These are phyloP conservation scores for Gallinago paraguaiae DNA, from an alignment of 2,113 vertebrate species.

Conservation along the genomic window DNA sequence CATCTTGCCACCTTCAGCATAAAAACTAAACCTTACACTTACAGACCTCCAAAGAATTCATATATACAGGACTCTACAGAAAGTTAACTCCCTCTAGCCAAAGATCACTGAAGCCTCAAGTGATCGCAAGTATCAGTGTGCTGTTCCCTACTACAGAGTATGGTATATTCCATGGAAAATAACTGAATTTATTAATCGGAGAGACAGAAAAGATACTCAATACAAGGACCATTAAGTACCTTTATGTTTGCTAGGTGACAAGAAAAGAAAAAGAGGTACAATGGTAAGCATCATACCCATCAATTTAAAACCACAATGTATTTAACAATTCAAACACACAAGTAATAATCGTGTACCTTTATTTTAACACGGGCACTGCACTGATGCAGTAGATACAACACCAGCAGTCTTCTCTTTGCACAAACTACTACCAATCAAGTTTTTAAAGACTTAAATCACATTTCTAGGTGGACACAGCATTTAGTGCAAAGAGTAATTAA, in stretches of 20 bases:
- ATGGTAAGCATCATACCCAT: background rate
- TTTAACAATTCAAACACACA: conserved; percentile 4
- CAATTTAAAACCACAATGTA: background rate
- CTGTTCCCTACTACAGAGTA: background rate
- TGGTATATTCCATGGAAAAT: background rate
- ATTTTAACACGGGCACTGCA: conserved; percentile 57
- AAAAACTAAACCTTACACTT: background rate
- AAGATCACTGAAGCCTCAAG: background rate
- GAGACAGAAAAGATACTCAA: background rate
- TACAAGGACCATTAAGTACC: background rate
- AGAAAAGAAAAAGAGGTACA: background rate
- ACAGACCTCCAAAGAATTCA: background rate
- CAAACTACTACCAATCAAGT: conserved; percentile 35
- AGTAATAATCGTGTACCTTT: conserved; percentile 53
- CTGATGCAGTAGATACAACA: conserved; percentile 26
- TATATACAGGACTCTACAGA: background rate
- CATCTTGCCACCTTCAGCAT: background rate
- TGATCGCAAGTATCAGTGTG: background rate
- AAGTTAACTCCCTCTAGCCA: background rate
- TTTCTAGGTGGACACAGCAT: conserved; percentile 62
- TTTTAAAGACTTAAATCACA: conserved; percentile 48
- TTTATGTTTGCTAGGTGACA: background rate
- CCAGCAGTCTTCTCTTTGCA: conserved; percentile 61
- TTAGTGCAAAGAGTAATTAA: conserved; percentile 67
- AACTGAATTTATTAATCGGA: background rate